A percentile compares a stretch with the other conserved stretches of the same genome.
Evolutionary conservation across 2,888 invertebrate species (phyloP).

Genomic region (Portevinia maculata): DNA sequence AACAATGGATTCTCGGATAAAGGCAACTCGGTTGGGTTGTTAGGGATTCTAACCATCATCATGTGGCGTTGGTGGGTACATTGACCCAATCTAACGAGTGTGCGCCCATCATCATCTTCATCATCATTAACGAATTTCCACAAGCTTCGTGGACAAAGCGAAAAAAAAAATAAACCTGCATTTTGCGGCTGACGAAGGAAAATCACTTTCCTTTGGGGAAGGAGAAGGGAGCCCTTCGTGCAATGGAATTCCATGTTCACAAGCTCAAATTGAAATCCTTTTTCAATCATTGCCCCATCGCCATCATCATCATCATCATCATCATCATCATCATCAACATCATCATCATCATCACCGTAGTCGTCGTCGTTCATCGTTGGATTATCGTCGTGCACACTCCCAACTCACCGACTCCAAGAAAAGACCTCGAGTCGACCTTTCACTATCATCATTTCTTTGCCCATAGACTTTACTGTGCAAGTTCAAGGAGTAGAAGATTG

Average conservation of each 20-base stretch:
- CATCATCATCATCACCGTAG: constrained; percentile 25
- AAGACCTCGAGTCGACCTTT: constrained; percentile 73
- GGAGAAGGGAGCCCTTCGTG: constrained; percentile 27
- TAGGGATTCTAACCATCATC: constrained; percentile 48
- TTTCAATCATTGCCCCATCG: constrained; percentile 64
- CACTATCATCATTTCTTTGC: constrained; percentile 60
- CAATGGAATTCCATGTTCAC: constrained; percentile 64
- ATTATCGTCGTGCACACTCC: constrained; percentile 54
- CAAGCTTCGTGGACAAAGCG: neutral
- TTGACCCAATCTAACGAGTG: constrained; percentile 66
- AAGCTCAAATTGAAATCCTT: constrained; percentile 72
- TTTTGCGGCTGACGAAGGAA: constrained; percentile 7
- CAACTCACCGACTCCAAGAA: constrained; percentile 31
- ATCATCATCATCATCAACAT: constrained; percentile 24
- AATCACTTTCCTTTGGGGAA: constrained; percentile 65
- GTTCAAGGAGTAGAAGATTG: constrained; percentile 55
- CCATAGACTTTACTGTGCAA: constrained; percentile 44
- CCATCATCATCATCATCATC: constrained; percentile 39
- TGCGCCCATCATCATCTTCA: constrained; percentile 61
- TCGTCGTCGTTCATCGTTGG: constrained; percentile 44
- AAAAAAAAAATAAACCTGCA: constrained; percentile 2
- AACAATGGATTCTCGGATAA: constrained; percentile 29
- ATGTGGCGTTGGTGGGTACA: constrained; percentile 47
- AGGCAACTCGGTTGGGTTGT: constrained; percentile 21
- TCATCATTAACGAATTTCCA: constrained; percentile 66